phyloP scores from a whole-genome alignment of 2,797 vertebrate genomes.

The Onychomys arenicola region DNA sequence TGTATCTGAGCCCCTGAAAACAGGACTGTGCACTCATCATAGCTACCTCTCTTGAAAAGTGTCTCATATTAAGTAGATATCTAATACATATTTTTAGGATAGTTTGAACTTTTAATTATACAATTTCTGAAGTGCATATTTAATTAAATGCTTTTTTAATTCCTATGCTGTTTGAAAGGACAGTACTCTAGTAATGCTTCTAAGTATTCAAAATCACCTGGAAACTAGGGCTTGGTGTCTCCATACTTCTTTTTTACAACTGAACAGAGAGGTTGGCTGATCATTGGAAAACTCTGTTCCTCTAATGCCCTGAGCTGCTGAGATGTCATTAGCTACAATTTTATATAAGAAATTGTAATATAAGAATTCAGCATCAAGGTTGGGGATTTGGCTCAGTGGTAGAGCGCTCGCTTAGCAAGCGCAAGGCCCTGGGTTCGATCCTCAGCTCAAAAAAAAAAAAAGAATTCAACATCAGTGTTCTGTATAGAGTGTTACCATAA shows the following conservation, averaged over 20 bases:
- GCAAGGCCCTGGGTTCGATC: too few relatives aligned
- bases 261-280: not conserved
- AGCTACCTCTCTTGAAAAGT: not conserved
- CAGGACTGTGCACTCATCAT: not conserved
- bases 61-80: not conserved
- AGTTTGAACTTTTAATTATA: not conserved
- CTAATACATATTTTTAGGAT: not conserved
- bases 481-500: not conserved
- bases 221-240: not conserved
- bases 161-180: constrained; percentile 19
- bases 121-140: not conserved
- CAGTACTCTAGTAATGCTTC: not conserved
- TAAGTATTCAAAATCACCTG: not conserved
- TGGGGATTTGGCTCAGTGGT: too few relatives aligned
- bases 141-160: constrained; percentile 9
- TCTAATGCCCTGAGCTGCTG: constrained; percentile 9
- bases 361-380: not conserved
- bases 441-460: too few relatives aligned
- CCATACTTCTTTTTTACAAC: not conserved
- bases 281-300: constrained; percentile 8
- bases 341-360: not conserved
- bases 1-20: not conserved
- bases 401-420: too few relatives aligned
- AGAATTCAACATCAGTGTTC: not conserved
- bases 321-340: not conserved